Conservation (phyloP, 2,113 vertebrate genomes). For the Puma concolor region DNA sequence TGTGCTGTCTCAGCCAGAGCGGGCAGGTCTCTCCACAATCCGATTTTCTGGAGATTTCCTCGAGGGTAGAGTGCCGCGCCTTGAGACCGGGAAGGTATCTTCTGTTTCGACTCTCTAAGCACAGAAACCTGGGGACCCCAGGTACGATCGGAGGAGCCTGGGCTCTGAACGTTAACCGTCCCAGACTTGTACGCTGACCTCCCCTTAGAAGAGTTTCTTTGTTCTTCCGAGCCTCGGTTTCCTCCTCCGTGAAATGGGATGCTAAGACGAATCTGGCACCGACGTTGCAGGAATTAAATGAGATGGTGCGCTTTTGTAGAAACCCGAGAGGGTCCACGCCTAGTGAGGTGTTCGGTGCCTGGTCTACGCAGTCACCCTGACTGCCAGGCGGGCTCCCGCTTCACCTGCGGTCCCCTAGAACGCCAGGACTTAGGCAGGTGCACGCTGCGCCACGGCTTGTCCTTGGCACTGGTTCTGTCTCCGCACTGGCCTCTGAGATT, state of each 20-base stretch:
- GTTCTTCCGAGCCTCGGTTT: background rate
- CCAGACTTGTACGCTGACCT: background rate
- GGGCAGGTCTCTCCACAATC: background rate
- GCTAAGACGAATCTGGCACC: background rate
- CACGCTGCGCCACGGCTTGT: accelerated
- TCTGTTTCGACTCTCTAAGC: background rate
- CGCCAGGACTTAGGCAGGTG: accelerated
- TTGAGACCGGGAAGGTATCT: background rate
- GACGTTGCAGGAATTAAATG: background rate
- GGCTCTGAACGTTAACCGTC: background rate
- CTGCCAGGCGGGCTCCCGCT: background rate
- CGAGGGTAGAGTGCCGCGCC: background rate
- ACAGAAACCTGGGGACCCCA: background rate
- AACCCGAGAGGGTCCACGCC: accelerated
- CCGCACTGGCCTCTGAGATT: background rate
- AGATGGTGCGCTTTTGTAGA: background rate
- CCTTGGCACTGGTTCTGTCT: background rate
- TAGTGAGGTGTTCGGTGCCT: background rate
- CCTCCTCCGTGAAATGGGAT: background rate
- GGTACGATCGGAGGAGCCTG: accelerated
- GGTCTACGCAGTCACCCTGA: accelerated
- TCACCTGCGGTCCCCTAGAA: background rate
- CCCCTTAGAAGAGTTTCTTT: background rate
- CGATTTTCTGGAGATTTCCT: background rate
- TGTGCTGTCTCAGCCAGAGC: background rate